Conservation (phyloP, 2,797 vertebrate species). For the Okamejei kenojei region DNA sequence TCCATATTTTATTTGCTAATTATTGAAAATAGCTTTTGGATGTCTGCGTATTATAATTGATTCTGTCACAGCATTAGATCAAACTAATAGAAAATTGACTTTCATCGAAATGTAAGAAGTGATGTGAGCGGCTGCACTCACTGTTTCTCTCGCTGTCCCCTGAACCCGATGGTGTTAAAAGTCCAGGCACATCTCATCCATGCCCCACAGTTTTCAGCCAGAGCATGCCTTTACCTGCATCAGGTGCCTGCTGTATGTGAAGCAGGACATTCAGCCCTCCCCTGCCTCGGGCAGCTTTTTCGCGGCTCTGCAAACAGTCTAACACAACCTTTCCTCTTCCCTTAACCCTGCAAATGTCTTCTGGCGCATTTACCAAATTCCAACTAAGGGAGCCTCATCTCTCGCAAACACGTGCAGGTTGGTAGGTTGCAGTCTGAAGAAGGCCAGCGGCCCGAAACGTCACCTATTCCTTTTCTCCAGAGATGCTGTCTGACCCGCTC, state of each 20-base stretch:
- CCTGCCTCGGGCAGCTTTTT: too few species aligned
- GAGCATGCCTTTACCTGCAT: background rate
- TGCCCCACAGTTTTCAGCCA: background rate
- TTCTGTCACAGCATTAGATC: slow-evolving; percentile 27
- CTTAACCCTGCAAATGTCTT: background rate
- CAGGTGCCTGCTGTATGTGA: background rate
- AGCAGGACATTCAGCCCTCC: background rate
- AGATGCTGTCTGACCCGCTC: too few species aligned
- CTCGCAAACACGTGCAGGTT: too few species aligned
- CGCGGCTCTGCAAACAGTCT: background rate
- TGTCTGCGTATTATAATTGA: slow-evolving; percentile 3
- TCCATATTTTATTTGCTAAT: background rate
- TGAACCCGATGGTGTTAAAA: background rate
- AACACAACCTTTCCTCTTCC: too few species aligned
- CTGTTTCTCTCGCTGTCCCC: background rate
- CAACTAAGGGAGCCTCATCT: too few species aligned
- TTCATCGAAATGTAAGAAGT: background rate
- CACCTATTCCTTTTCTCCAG: too few species aligned
- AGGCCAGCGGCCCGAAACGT: too few species aligned
- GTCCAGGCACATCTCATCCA: background rate
- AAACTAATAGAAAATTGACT: slow-evolving; percentile 18
- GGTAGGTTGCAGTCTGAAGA: too few species aligned
- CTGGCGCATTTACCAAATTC: too few species aligned
- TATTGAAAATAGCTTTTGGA: slow-evolving; percentile 26
- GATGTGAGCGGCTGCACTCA: background rate